Evolutionary conservation across 2,113 vertebrate genomes (phyloP), one percentile per base, ranked within the genome.

Genomic region (Gavia stellata): DNA sequence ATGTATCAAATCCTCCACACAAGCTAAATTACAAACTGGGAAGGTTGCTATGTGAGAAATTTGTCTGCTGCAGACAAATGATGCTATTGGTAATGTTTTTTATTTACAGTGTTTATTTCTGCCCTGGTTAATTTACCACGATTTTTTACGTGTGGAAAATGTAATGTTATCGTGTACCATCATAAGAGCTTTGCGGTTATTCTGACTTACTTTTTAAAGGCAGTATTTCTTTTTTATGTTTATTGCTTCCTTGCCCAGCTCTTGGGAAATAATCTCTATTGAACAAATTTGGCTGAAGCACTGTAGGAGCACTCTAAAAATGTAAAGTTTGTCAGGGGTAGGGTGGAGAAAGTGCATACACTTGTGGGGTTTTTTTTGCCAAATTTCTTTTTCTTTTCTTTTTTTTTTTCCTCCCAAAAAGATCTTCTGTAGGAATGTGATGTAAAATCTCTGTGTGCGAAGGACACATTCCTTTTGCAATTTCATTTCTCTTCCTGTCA

Each of bases 361-460:
- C 3, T 11, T 80, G 11, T 33, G 47, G 2, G 1, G 0, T 9
- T 34, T 42, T 42, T 7, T 75, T 55, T 44, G 5, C 10, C 12
- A 44, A 3, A 26, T 80, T 31, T 55, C 3, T 31, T 68, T 14
- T 55, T 33, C 8, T 34, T 53, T 3, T 7, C 3, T 24, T 38
- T 52, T 47, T 52, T 55, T n/a, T 50, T 21, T 31, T 3, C 3
- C 4, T 5, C 9, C 7, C 4, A 6, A 2, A 26, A 56, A 24
- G n/a, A 12, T 29, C 18, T 74, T 80, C 26, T 70, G 6, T 72
- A 29, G 66, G 13, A 53, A 53, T 58, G 12, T 45, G 14, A 44
- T 68, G 2, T 47, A 72, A 70, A 91, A 66, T 73, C 5, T 75
- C 17, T 73, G 26, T 80, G 25, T 83, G 26, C 70, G 68, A 82